Evolutionary conservation across 2,888 invertebrate species (phyloP).

Genomic region (Epinotia demarniana): DNA sequence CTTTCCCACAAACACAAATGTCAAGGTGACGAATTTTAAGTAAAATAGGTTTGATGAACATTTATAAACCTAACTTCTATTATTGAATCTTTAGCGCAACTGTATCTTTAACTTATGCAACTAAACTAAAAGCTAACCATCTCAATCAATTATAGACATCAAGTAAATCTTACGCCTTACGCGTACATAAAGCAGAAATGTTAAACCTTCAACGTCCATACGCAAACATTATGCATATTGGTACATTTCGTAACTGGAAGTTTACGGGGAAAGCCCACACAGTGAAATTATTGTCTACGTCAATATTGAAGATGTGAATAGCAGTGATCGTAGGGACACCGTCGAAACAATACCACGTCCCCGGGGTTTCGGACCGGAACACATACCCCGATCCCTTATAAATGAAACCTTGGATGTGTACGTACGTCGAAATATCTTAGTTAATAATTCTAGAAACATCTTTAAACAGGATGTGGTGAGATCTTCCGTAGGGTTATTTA

Average conservation of each 20-base stretch:
- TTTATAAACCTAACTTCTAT: neutral
- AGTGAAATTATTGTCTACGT: constrained; percentile 26
- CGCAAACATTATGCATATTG: neutral
- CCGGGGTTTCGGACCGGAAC: constrained; percentile 77
- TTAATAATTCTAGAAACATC: constrained; percentile 84
- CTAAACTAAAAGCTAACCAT: constrained; percentile 29
- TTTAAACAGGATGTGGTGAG: constrained; percentile 80
- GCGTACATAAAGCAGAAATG: constrained; percentile 19
- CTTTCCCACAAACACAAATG: no score
- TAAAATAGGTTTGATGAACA: no score
- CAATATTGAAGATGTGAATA: constrained; percentile 11
- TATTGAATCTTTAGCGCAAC: constrained; percentile 7
- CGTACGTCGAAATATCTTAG: constrained; percentile 78
- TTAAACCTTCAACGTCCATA: neutral
- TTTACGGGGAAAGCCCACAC: neutral
- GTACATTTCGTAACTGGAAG: constrained; percentile 20
- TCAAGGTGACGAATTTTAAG: no score
- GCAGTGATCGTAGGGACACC: constrained; percentile 36
- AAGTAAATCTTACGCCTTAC: constrained; percentile 18
- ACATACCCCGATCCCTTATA: constrained; percentile 67
- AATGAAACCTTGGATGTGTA: constrained; percentile 76
- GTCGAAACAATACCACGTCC: constrained; percentile 71
- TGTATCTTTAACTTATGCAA: constrained; percentile 35
- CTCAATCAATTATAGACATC: constrained; percentile 42
- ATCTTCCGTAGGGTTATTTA: constrained; percentile 63